These are phyloP conservation scores for Pterophyllum scalare DNA, from an alignment of 2,113 vertebrate genomes.

Conservation along the genomic window DNA sequence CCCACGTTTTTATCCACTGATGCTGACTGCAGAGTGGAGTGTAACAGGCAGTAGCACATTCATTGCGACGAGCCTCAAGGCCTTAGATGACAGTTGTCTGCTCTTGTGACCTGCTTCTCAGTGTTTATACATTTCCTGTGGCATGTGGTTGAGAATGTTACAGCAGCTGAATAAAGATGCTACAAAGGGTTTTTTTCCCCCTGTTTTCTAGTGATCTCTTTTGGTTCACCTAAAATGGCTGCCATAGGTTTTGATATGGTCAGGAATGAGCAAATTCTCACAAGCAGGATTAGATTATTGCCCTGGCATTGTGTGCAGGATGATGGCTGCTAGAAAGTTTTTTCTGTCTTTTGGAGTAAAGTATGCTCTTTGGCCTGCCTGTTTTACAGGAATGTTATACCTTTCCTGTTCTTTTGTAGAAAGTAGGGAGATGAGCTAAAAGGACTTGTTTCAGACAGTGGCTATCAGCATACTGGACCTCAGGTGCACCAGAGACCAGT, in stretches of 20 bases:
- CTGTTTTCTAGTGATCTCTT: neutral
- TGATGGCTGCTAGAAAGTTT: neutral
- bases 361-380: neutral
- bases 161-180: neutral
- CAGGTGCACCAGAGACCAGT: neutral
- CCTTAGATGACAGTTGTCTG: conserved; percentile 12
- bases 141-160: conserved; percentile 13
- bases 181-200: neutral
- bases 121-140: conserved; percentile 10
- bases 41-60: conserved; percentile 13
- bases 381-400: neutral
- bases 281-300: conserved; percentile 2
- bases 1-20: neutral
- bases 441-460: neutral
- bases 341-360: neutral
- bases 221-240: conserved; percentile 30
- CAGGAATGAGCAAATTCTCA: neutral
- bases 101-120: conserved; percentile 21
- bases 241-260: neutral
- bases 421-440: neutral
- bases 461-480: neutral
- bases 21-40: conserved; percentile 9
- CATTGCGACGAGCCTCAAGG: conserved; percentile 34
- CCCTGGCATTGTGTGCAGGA: neutral
- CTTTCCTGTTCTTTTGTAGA: neutral